A percentile compares a stretch with the other conserved stretches of the same genome.
Evolutionary conservation across 2,113 vertebrate genomes (phyloP).

Genomic region (Pantherophis guttatus): DNA sequence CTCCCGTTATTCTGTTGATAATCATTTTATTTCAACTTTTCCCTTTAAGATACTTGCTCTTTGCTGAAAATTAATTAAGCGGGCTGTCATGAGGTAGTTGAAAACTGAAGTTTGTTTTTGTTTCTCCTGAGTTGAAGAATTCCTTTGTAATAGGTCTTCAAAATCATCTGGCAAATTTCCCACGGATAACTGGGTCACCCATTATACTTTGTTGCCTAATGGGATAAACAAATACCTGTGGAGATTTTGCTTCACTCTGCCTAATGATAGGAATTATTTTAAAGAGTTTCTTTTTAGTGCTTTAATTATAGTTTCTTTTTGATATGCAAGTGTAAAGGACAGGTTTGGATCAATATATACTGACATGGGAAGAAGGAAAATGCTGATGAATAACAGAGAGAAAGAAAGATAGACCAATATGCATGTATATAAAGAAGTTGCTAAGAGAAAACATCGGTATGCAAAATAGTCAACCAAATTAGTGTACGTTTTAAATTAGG

Average conservation of each 20-base stretch:
- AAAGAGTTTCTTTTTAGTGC: neutral
- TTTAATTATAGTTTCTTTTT: neutral
- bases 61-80: slow-evolving; percentile 59
- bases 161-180: slow-evolving; percentile 56
- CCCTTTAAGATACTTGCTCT: slow-evolving; percentile 46
- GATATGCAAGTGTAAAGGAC: neutral
- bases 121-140: slow-evolving; percentile 22
- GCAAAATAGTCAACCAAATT: slow-evolving; percentile 12
- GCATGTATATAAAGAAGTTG: slow-evolving; percentile 7
- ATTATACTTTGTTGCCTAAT: neutral
- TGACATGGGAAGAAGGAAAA: neutral
- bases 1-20: slow-evolving; percentile 53
- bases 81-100: slow-evolving; percentile 48
- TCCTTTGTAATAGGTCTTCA: slow-evolving; percentile 55
- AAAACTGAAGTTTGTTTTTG: slow-evolving; percentile 31
- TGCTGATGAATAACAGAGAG: slow-evolving; percentile 9
- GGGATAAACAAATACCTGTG: neutral
- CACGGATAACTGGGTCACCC: neutral
- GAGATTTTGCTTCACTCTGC: neutral
- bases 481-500: accelerated
- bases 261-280: slow-evolving; percentile 10
- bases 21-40: slow-evolving; percentile 49
- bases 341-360: neutral
- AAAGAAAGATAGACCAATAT: neutral
- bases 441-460: neutral